Percentiles rank a stretch among this genome's conserved stretches.
These are phyloP conservation scores for Caenorhabditis sp. DNA, from an alignment of 2,888 invertebrate species.

Conservation along the genomic window DNA sequence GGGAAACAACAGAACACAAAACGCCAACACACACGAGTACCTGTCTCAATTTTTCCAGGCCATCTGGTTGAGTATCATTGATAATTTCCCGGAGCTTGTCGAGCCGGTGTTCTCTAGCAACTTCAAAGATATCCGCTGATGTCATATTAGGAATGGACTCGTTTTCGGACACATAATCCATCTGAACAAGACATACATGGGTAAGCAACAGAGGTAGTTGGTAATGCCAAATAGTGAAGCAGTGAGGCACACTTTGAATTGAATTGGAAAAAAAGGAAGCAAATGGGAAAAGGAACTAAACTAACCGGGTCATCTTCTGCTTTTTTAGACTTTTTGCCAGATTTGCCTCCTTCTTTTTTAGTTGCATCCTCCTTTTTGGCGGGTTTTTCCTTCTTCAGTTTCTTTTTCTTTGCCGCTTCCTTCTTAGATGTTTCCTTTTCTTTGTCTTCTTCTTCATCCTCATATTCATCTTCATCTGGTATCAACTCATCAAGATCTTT, in stretches of 20 bases:
- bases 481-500: too few relatives aligned
- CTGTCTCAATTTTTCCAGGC: constrained; percentile 37
- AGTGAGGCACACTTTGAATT: constrained; percentile 1
- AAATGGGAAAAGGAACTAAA: neutral
- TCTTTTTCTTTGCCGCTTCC: neutral
- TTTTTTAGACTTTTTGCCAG: constrained; percentile 18
- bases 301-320: constrained; percentile 2
- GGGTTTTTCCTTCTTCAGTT: neutral
- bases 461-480: neutral
- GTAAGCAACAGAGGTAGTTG: constrained; percentile 21
- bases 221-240: neutral
- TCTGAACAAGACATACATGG: constrained; percentile 41
- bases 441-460: neutral
- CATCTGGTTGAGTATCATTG: constrained; percentile 12
- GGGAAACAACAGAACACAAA: neutral
- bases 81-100: constrained; percentile 46
- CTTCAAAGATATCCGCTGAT: constrained; percentile 29
- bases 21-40: constrained; percentile 9
- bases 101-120: constrained; percentile 25
- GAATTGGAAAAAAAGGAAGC: too few relatives aligned
- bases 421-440: constrained; percentile 17
- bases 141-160: constrained; percentile 33
- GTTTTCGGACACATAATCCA: constrained; percentile 2
- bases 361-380: neutral
- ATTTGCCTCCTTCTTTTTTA: constrained; percentile 8